Conservation (phyloP, 2,797 vertebrate genomes). For the Sternarchorhynchus goeldii region DNA sequence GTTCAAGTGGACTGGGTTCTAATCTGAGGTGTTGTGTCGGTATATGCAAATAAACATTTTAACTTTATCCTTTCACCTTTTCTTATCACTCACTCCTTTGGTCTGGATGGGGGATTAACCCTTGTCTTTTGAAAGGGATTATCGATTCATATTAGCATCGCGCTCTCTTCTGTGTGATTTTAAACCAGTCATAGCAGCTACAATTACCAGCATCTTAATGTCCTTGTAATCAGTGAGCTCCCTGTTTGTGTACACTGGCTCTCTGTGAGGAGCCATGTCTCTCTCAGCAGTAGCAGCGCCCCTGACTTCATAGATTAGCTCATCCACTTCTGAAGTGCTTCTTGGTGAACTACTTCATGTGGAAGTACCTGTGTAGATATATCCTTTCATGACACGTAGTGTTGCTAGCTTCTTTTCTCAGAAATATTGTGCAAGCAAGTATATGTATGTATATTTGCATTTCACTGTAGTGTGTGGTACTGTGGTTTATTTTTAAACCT, state of each 20-base stretch:
- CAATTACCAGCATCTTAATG: constrained; percentile 61
- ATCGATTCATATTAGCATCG: constrained; percentile 59
- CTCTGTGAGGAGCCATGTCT: constrained; percentile 58
- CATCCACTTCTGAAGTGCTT: constrained; percentile 19
- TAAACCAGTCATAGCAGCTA: constrained; percentile 52
- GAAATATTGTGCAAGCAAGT: neutral
- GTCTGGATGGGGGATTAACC: constrained; percentile 21
- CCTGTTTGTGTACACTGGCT: constrained; percentile 56
- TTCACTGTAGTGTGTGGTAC: neutral
- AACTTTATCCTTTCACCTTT: constrained; percentile 17
- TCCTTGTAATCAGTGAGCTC: constrained; percentile 60
- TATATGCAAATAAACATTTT: constrained; percentile 2
- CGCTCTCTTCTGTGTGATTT: constrained; percentile 41
- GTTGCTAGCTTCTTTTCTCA: neutral
- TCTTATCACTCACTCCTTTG: constrained; percentile 15
- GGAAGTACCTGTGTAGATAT: neutral
- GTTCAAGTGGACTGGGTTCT: constrained; percentile 26
- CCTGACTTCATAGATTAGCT: constrained; percentile 15
- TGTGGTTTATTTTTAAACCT: constrained; percentile 1
- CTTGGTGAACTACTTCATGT: constrained; percentile 18
- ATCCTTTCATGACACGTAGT: neutral
- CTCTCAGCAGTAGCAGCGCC: constrained; percentile 27
- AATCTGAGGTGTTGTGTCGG: constrained; percentile 30
- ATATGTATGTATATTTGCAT: neutral
- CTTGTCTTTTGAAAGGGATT: constrained; percentile 55